These are phyloP conservation scores for Tragopan temminckii DNA, from an alignment of 2,797 vertebrate genomes.

Conservation along the genomic window DNA sequence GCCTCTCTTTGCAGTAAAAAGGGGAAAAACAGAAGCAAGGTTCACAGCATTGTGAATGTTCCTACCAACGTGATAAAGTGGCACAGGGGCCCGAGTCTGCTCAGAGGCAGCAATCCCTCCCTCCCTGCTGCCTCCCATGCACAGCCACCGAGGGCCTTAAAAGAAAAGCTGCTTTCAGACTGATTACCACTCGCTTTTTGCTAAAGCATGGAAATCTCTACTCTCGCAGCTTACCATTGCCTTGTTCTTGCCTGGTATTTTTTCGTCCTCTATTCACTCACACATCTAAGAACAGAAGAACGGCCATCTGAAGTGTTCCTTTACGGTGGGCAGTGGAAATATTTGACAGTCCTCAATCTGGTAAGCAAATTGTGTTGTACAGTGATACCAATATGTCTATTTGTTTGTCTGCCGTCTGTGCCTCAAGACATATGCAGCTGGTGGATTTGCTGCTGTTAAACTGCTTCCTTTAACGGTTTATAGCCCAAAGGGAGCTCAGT, in stretches of 20 bases:
- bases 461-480: slow-evolving; percentile 31
- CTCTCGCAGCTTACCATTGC: slow-evolving; percentile 81
- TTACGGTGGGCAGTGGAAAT: slow-evolving; percentile 92
- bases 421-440: slow-evolving; percentile 57
- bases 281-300: slow-evolving; percentile 60
- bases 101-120: background rate
- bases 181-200: background rate
- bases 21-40: slow-evolving; percentile 17
- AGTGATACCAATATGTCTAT: slow-evolving; percentile 30
- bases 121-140: background rate
- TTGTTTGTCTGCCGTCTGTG: slow-evolving; percentile 58
- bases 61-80: background rate
- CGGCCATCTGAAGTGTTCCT: slow-evolving; percentile 81
- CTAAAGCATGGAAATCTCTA: slow-evolving; percentile 76
- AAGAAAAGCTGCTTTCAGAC: background rate
- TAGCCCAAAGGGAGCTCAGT: slow-evolving; percentile 1
- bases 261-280: slow-evolving; percentile 75
- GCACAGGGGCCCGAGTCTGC: fast-evolving
- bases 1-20: background rate
- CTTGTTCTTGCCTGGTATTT: slow-evolving; percentile 87
- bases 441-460: slow-evolving; percentile 58
- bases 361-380: slow-evolving; percentile 78
- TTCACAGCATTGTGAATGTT: background rate
- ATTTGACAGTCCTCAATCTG: slow-evolving; percentile 92
- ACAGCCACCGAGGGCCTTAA: background rate